Evolutionary conservation across 2,797 vertebrate species (phyloP).

Genomic region (Acanthurus tractus): DNA sequence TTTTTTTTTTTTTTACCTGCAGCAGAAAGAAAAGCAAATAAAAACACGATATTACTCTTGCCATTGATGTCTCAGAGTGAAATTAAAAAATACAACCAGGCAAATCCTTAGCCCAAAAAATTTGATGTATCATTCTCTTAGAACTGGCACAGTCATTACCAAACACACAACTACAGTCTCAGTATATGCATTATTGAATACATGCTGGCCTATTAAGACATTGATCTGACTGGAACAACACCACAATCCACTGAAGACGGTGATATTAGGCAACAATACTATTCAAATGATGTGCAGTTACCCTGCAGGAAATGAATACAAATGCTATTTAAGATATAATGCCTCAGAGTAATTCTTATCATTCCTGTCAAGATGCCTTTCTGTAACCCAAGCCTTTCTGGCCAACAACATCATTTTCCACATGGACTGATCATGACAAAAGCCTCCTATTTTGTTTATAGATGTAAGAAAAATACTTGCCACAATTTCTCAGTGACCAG

Average conservation of each 20-base stretch:
- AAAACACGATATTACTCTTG: neutral
- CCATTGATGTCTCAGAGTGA: slow-evolving; percentile 10
- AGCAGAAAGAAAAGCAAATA: neutral
- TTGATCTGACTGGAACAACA: neutral
- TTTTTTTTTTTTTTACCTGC: too few species aligned
- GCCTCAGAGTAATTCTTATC: neutral
- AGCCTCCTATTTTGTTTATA: neutral
- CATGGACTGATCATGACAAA: neutral
- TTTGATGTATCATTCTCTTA: neutral
- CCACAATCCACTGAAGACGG: neutral
- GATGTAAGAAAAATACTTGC: neutral
- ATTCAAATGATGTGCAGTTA: neutral
- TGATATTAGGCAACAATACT: neutral
- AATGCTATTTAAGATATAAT: neutral
- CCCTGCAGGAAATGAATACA: neutral
- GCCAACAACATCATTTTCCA: neutral
- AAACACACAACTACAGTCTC: neutral
- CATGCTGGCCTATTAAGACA: neutral
- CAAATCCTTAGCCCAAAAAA: too few species aligned
- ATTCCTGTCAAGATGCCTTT: slow-evolving; percentile 2
- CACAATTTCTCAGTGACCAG: neutral
- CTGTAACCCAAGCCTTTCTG: neutral
- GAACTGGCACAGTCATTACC: neutral
- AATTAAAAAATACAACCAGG: neutral
- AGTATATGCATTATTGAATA: neutral